These are phyloP conservation scores for Physocephala rufipes DNA, from an alignment of 2,888 invertebrate genomes.

Conservation along the genomic window DNA sequence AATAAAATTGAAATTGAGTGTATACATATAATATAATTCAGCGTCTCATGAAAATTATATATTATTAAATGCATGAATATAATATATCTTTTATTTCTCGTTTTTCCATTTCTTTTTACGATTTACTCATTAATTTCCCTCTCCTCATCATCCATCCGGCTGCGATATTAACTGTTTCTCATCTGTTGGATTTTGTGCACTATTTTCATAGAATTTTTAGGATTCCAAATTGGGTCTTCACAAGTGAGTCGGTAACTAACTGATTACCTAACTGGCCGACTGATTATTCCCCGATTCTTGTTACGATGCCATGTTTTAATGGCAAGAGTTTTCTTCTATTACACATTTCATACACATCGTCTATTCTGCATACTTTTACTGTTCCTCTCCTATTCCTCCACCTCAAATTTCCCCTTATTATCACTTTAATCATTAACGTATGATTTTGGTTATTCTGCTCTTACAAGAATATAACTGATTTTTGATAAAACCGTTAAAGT, in stretches of 20 bases:
- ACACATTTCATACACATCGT: slow-evolving; percentile 33
- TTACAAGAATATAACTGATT: slow-evolving; percentile 22
- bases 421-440: background rate
- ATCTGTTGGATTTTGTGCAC: slow-evolving; percentile 23
- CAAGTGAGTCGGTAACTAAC: no score
- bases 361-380: slow-evolving; percentile 29
- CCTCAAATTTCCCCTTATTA: background rate
- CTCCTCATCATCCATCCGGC: background rate
- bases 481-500: no score
- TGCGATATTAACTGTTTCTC: background rate
- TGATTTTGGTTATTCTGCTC: background rate
- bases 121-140: background rate
- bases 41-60: no score
- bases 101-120: no score
- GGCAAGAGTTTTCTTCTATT: slow-evolving; percentile 26
- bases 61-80: background rate
- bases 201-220: slow-evolving; percentile 20
- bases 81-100: no score
- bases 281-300: slow-evolving; percentile 7
- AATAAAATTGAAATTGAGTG: no score
- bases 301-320: slow-evolving; percentile 8
- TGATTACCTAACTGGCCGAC: no score
- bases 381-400: background rate
- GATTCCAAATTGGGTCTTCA: slow-evolving; percentile 4
- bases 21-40: no score